Conservation (phyloP, 64 coral and sea anemone genomes). For the Astreopora myriophthalma region DNA sequence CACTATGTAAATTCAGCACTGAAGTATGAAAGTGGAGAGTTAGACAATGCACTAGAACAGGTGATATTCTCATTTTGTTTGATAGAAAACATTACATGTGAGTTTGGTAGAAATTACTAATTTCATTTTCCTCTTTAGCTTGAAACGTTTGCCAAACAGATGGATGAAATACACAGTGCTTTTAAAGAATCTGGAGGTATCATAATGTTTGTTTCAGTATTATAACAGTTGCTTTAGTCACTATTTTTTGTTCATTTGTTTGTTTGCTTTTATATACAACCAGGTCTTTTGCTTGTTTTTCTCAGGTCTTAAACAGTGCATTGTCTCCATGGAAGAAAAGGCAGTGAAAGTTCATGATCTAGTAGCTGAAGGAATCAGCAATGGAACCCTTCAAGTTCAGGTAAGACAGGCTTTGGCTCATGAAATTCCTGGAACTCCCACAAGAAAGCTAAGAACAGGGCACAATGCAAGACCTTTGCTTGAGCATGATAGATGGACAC, state of each 20-base stretch:
- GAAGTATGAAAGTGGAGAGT: conserved; percentile 79
- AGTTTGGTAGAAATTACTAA: neutral
- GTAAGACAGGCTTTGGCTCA: too few species aligned
- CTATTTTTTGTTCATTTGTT: neutral
- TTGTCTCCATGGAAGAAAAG: conserved; percentile 23
- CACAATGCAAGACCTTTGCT: too few species aligned
- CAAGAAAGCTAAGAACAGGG: too few species aligned
- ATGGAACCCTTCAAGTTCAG: conserved; percentile 34
- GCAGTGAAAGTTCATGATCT: conserved; percentile 43
- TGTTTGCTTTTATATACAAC: neutral
- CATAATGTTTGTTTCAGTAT: neutral
- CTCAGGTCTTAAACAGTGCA: conserved; percentile 24
- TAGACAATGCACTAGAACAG: conserved; percentile 67
- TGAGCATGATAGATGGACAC: too few species aligned
- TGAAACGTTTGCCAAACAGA: neutral
- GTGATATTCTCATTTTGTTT: neutral
- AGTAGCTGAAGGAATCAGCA: neutral
- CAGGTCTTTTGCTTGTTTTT: neutral
- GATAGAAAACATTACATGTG: neutral
- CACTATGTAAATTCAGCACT: conserved; percentile 88
- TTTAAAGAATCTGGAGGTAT: conserved; percentile 5
- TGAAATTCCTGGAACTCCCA: too few species aligned
- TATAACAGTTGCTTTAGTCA: neutral
- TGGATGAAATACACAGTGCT: neutral
- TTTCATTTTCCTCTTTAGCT: neutral